Evolutionary conservation across 2,888 invertebrate species (phyloP).

Genomic region (Philopedon plagiatum): DNA sequence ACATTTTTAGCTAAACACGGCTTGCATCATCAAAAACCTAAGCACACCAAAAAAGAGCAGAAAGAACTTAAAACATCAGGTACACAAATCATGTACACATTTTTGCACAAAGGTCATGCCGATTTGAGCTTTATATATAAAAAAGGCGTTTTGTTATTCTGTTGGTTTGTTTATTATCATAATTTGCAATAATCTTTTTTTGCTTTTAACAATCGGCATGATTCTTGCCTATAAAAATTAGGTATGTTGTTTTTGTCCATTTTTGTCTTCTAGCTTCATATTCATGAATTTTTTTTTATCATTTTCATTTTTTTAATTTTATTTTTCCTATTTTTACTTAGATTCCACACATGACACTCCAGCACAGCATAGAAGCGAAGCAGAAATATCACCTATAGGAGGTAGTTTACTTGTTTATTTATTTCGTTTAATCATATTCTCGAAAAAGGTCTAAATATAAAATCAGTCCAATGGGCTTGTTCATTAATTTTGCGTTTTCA

Average conservation of each 20-base stretch:
- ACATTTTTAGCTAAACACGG: conserved; percentile 60
- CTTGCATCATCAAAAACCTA: conserved; percentile 56
- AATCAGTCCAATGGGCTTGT: no score
- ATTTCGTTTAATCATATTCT: background rate
- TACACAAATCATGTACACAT: conserved; percentile 14
- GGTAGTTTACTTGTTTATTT: conserved; percentile 54
- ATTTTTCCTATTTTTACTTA: conserved; percentile 54
- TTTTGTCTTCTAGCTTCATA: background rate
- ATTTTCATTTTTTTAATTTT: conserved; percentile 38
- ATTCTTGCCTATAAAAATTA: background rate
- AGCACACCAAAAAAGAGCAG: conserved; percentile 61
- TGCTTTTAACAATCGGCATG: conserved; percentile 2
- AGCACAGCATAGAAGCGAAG: conserved; percentile 55
- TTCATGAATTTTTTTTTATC: background rate
- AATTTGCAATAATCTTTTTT: no score
- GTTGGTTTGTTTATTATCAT: no score
- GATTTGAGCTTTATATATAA: no score
- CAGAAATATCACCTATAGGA: conserved; percentile 57
- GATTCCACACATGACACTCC: conserved; percentile 56
- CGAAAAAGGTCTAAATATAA: no score
- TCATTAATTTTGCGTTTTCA: no score
- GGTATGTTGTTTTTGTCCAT: background rate
- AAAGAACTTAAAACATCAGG: conserved; percentile 54
- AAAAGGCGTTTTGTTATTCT: no score
- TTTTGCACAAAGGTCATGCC: background rate